phyloP scores from a whole-genome alignment of 2,888 invertebrate genomes.

The Sthenelais limicola region DNA sequence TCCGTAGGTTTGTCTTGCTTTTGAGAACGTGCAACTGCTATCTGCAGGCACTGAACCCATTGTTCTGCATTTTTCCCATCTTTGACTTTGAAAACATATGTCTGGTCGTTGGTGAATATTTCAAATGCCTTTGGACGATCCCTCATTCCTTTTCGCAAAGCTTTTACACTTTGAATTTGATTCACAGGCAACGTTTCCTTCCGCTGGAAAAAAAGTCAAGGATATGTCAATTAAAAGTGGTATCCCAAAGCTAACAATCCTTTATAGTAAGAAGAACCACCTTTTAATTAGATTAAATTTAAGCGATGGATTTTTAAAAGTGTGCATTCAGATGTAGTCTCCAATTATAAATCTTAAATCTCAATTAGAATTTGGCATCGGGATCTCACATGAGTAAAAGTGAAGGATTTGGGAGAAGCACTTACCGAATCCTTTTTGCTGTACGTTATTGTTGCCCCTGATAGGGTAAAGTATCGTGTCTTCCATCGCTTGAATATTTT shows the following conservation, averaged over 20 bases:
- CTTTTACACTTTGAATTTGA: conserved; percentile 95
- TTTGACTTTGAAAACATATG: conserved; percentile 79
- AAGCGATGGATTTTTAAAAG: no score
- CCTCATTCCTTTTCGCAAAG: conserved; percentile 86
- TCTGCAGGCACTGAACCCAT: conserved; percentile 94
- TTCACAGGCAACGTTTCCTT: conserved; percentile 87
- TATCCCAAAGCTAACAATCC: no score
- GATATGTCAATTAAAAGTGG: no score
- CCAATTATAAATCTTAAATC: no score
- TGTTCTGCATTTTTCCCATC: conserved; percentile 95
- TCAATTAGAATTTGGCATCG: no score
- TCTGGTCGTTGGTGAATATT: conserved; percentile 89
- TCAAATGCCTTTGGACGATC: conserved; percentile 97
- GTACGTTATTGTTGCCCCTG: conserved; percentile 91
- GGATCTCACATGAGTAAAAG: background rate
- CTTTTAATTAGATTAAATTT: no score
- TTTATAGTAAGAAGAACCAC: no score
- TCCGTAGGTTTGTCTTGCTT: conserved; percentile 45
- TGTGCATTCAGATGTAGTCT: no score
- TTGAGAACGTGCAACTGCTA: conserved; percentile 91
- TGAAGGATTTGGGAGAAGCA: background rate
- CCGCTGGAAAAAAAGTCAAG: conserved; percentile 77
- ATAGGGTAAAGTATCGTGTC: conserved; percentile 93
- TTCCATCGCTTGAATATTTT: conserved; percentile 92
- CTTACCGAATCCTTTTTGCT: conserved; percentile 67